A percentile compares a stretch with the other conserved stretches of the same genome.
Conservation (phyloP, 2,797 vertebrate genomes). For the Sylvilagus floridanus region DNA sequence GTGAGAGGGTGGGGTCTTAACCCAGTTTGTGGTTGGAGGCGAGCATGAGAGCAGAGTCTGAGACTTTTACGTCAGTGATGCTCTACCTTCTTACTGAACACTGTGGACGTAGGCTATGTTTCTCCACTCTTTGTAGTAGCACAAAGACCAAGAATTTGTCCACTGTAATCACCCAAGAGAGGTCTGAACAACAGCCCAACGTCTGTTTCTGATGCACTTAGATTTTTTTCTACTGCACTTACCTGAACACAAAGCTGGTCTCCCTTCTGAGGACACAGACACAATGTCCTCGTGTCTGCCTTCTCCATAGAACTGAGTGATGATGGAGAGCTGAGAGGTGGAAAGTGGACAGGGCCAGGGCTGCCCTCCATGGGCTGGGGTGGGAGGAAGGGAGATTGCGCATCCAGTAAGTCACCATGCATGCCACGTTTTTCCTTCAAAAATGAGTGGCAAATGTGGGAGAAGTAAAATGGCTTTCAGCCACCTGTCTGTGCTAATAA, state of each 20-base stretch:
- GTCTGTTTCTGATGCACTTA: neutral
- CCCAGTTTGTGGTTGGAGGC: too few species aligned
- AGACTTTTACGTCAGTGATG: neutral
- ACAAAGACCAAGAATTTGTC: neutral
- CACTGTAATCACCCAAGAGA: neutral
- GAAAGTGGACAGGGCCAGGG: accelerated
- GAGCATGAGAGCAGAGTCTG: neutral
- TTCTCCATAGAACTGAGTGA: neutral
- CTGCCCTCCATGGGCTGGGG: accelerated
- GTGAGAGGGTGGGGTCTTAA: neutral
- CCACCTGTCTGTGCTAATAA: neutral
- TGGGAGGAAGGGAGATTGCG: accelerated
- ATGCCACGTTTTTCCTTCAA: neutral
- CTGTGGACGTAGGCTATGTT: neutral
- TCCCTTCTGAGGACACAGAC: neutral
- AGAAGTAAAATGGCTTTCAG: neutral
- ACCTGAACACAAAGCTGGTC: neutral
- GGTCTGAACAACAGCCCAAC: neutral
- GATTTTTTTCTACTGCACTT: neutral
- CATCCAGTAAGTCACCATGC: too few species aligned
- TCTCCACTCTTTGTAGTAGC: neutral
- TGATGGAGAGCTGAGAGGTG: neutral
- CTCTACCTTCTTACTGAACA: neutral
- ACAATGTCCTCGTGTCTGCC: neutral
- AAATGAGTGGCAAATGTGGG: neutral